Conservation (phyloP, 2,113 vertebrate genomes). For the Puma concolor region DNA sequence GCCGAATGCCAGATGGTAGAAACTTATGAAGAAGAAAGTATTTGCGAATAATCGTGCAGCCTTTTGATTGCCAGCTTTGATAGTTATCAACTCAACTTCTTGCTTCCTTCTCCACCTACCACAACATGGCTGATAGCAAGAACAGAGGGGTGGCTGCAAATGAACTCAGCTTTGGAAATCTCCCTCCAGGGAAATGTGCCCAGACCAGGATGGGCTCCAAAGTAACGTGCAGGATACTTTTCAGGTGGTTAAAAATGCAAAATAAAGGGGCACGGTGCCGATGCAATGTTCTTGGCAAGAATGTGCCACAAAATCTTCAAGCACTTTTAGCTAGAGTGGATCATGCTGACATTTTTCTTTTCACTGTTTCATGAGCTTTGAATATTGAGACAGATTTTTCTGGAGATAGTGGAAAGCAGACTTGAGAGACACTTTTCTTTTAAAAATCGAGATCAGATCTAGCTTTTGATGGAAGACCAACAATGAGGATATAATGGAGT, state of each 20-base stretch:
- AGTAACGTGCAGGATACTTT: conserved; percentile 2
- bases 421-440: conserved; percentile 55
- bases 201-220: not conserved
- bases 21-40: conserved; percentile 60
- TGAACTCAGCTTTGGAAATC: not conserved
- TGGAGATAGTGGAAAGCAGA: conserved; percentile 70
- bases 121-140: not conserved
- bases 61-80: conserved; percentile 69
- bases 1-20: conserved; percentile 63
- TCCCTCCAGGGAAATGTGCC: conserved; percentile 18
- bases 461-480: conserved; percentile 54
- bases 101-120: conserved; percentile 46
- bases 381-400: conserved; percentile 72
- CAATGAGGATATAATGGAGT: conserved; percentile 57
- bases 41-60: conserved; percentile 58
- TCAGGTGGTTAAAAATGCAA: conserved; percentile 62
- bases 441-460: conserved; percentile 42
- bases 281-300: conserved; percentile 16
- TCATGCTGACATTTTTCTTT: conserved; percentile 73
- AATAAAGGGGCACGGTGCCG: not conserved
- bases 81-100: conserved; percentile 23
- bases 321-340: conserved; percentile 18
- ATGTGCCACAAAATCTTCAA: conserved; percentile 22
- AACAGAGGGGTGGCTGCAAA: not conserved
- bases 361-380: conserved; percentile 71